Evolutionary conservation across 2,888 invertebrate species (phyloP), one percentile per base, ranked within the genome.

Genomic region (Ennomos fuscantarius): DNA sequence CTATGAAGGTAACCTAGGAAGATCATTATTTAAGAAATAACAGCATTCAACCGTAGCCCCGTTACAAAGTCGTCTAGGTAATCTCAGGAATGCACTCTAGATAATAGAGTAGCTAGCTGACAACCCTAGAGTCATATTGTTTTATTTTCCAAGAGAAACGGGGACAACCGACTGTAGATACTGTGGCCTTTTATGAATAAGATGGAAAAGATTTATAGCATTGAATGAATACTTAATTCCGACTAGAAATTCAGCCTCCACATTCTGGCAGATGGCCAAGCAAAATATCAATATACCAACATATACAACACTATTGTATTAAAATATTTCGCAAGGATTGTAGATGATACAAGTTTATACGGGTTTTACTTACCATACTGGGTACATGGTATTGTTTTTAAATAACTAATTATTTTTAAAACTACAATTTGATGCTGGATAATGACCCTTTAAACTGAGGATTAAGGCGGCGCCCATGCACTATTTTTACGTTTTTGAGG

Each of bases 181-280:
- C 65, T 60, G 24, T 24, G 53, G 61, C 62, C 74, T 61, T 78
- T 79, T 79, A 79, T 75, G 80, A 80, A 86, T 84, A 84, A 84
- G 77, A 84, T 84, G 81, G 75, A 81, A 79, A 79, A 84, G 82
- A 87, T 87, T 86, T 86, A 87, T 82, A 69, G 73, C 76, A 77
- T 71, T 81, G 80, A 84, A 86, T 83, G 84, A 85, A 84, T 85
- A 82, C 81, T 86, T 86, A 86, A 84, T 84, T 79, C 80, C 63
- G 72, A 73, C 74, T 76, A 75, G 79, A 81, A 81, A 74, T 78
- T 78, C 78, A 66, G 76, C 73, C 76, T 73, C 80, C 77, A 86
- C 82, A 78, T 68, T 65, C 73, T 89, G 89, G 89, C 84, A 63
- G 60, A 61, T 46, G 40, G 83, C 88, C 88, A 87, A 82, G 51